These are phyloP conservation scores for Troides helena DNA, from an alignment of 2,888 invertebrate species.

Conservation along the genomic window DNA sequence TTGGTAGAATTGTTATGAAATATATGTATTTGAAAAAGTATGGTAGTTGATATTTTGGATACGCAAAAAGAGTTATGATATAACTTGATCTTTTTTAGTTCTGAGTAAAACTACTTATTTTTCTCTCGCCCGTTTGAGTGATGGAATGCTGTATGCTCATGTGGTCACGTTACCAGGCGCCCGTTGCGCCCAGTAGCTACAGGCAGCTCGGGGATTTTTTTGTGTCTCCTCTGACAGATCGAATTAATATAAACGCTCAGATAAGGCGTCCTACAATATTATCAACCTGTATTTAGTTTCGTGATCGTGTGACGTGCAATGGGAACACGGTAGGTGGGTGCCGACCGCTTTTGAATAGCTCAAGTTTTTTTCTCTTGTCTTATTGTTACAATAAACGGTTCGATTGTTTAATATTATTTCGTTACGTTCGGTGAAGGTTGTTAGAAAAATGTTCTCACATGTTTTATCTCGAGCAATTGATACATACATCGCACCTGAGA, in stretches of 20 bases:
- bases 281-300: conserved; percentile 77
- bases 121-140: conserved; percentile 40
- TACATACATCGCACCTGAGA: not conserved
- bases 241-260: conserved; percentile 79
- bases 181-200: conserved; percentile 65
- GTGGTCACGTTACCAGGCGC: conserved; percentile 45
- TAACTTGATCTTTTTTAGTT: conserved; percentile 18
- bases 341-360: conserved; percentile 43
- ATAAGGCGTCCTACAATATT: conserved; percentile 74
- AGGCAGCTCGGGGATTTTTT: conserved; percentile 61
- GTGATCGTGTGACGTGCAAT: conserved; percentile 69
- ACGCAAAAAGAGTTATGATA: conserved; percentile 13
- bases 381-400: conserved; percentile 38
- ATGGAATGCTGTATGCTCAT: conserved; percentile 44
- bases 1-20: no score
- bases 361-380: conserved; percentile 39
- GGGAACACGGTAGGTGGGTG: conserved; percentile 76
- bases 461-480: conserved; percentile 1
- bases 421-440: not conserved
- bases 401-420: conserved; percentile 33
- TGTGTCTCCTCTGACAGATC: conserved; percentile 76
- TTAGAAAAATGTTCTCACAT: not conserved
- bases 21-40: not conserved
- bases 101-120: conserved; percentile 28
- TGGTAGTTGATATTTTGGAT: conserved; percentile 3